Conservation (phyloP, 2,113 vertebrate genomes). For the Phaetusa simplex region DNA sequence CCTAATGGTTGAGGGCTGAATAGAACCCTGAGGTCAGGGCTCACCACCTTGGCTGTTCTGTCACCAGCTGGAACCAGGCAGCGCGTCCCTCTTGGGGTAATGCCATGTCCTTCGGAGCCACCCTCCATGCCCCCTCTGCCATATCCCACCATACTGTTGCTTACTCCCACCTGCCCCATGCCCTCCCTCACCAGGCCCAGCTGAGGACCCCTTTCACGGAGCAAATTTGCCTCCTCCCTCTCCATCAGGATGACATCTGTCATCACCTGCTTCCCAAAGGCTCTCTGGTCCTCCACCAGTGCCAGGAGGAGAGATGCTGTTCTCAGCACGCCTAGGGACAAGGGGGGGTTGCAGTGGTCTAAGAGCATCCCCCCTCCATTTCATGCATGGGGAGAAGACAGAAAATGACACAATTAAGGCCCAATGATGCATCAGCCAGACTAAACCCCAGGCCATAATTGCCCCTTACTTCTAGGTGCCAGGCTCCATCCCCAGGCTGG, state of each 20-base stretch:
- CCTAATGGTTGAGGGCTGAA: background rate
- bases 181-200: background rate
- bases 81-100: background rate
- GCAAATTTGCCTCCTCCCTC: background rate
- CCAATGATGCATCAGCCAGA: background rate
- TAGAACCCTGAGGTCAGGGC: background rate
- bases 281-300: background rate
- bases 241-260: background rate
- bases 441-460: background rate
- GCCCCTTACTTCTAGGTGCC: background rate
- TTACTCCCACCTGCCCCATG: background rate
- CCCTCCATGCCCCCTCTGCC: background rate
- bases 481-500: background rate
- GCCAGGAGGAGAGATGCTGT: background rate
- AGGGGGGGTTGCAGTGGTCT: background rate
- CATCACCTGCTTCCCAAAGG: background rate
- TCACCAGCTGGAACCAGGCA: background rate
- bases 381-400: background rate
- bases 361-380: background rate
- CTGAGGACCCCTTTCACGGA: background rate
- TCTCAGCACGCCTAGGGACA: background rate
- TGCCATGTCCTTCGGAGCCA: fast-evolving
- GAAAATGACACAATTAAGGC: background rate
- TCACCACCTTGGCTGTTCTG: background rate
- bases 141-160: fast-evolving